Evolutionary conservation across 2,888 invertebrate genomes (phyloP), one percentile per base, ranked within the genome.

Genomic region (Nymphalis polychloros): DNA sequence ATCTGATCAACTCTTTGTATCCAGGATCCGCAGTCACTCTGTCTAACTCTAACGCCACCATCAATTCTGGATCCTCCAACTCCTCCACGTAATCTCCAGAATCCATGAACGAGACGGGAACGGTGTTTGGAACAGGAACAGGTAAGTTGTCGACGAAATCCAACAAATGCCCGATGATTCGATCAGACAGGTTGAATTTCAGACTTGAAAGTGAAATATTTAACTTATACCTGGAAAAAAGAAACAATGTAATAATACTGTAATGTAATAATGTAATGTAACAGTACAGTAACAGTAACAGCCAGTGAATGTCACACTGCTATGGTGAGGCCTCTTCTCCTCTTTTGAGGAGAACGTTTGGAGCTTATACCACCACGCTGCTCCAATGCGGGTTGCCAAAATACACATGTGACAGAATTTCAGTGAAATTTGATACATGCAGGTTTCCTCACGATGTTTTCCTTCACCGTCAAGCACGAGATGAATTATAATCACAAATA

Each of bases 151-250:
- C 93, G 52, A 79, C 76, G 82, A 96, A 97, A 75, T 95, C 95
- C 69, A 95, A 87, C 4, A 97, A 87, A 46, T 94, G 85, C 31
- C 94, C 93, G 46, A 96, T 92, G 81, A 95, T 94, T 62, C 95
- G 93, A 80, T 97, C 96, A 0, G 96, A 96, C 48, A 97, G 86
- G 84, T 96, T 96, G 48, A 97, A 83, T 77, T 96, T 96, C 53
- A 97, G 79, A 72, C 94, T 95, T 27, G 95, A 95, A 31, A 97
- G 87, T 0, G 95, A 94, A 52, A 96, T 93, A 81, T 96, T 96
- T 61, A 97, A 91, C 88, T 97, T 97, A 79, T 96, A 95, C 83
- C 96, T 96, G 86, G 94, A 80, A 67, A 17, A 7, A 31, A 55
- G 6, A 61, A 16, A 27, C 0, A 16, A 10, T 31, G 8, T 2